phyloP scores from a whole-genome alignment of 2,113 vertebrate species.

The Pterocles orientalis region DNA sequence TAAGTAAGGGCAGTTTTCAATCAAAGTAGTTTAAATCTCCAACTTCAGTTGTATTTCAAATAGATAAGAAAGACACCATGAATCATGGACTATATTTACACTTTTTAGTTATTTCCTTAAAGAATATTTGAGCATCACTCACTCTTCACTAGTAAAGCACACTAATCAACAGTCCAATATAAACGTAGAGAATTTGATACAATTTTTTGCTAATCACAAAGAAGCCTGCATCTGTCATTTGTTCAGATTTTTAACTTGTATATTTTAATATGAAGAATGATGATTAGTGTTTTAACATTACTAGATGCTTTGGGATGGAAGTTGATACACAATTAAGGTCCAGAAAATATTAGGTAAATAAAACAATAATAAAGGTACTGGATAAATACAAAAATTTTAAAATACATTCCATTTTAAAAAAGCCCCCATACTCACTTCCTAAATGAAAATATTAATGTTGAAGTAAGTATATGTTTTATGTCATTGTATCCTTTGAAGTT shows the following conservation, averaged over 20 bases:
- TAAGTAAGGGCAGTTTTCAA: not conserved
- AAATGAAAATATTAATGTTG: not conserved
- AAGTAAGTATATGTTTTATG: not conserved
- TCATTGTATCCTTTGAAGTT: not conserved
- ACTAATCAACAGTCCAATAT: not conserved
- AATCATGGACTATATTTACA: not conserved
- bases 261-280: not conserved
- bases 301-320: not conserved
- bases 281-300: not conserved
- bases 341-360: not conserved
- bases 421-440: not conserved
- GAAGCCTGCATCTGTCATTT: not conserved
- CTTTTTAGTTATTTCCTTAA: not conserved
- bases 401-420: not conserved
- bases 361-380: not conserved
- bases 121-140: not conserved
- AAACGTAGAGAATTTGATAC: not conserved
- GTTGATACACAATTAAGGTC: not conserved
- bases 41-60: not conserved
- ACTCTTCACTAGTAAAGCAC: not conserved
- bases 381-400: not conserved
- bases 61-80: not conserved
- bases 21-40: not conserved
- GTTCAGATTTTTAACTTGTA: not conserved
- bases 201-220: not conserved